A percentile compares a stretch with the other conserved stretches of the same genome.
Conservation (phyloP, 1,140 invertebrate species). For the Andrena cerasifolii region DNA sequence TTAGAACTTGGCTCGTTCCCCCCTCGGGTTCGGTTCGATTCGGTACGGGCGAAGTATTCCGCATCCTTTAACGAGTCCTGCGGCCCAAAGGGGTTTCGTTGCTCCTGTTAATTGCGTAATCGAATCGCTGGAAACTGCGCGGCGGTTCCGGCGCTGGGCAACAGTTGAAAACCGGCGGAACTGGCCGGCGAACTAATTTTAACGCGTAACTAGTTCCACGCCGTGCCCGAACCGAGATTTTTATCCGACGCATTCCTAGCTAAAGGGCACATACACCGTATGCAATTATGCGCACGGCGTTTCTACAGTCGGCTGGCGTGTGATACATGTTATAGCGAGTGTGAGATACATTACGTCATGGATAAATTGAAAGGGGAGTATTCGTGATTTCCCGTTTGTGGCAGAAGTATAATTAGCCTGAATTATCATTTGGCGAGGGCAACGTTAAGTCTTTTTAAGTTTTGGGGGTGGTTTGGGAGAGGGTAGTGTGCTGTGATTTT, state of each 20-base stretch:
- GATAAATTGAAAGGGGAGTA: too few species aligned
- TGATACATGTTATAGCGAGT: too few species aligned
- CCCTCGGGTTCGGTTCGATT: neutral
- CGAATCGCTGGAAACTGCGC: neutral
- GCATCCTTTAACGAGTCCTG: neutral
- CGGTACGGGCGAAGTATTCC: neutral
- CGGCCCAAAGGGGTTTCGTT: conserved; percentile 12
- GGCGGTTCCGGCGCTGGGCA: neutral
- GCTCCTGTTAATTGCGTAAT: conserved; percentile 37
- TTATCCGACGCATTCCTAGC: conserved; percentile 30
- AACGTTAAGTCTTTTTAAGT: too few species aligned
- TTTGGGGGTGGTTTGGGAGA: too few species aligned
- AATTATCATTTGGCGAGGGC: too few species aligned
- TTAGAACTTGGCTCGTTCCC: neutral
- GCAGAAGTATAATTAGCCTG: too few species aligned
- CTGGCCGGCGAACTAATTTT: conserved; percentile 19
- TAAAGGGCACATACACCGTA: conserved; percentile 36
- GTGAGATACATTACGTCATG: too few species aligned
- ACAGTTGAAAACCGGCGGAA: conserved; percentile 18
- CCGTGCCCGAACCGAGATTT: neutral
- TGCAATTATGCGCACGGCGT: neutral
- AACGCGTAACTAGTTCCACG: conserved; percentile 27
- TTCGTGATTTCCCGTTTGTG: too few species aligned
- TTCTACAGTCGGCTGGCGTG: too few species aligned
- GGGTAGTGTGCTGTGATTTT: too few species aligned